A percentile compares a stretch with the other conserved stretches of the same genome.
Conservation (phyloP, 2,888 invertebrate genomes). For the Drosophila nigritarsus region DNA sequence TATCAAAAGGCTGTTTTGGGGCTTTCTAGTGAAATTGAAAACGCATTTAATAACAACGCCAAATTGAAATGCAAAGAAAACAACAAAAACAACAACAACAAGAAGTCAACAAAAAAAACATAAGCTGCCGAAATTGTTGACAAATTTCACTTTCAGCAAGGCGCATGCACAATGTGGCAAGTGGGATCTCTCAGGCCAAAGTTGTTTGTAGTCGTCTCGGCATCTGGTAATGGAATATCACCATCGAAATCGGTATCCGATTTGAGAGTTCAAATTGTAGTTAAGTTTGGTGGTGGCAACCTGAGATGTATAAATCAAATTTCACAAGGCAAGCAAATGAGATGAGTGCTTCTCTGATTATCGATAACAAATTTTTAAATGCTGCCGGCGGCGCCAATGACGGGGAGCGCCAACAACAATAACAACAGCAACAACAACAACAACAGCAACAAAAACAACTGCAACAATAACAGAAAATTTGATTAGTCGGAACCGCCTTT, state of each 20-base stretch:
- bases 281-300: conserved; percentile 1
- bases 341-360: conserved; percentile 50
- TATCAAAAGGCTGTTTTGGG: conserved; percentile 59
- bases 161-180: conserved; percentile 26
- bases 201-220: conserved; percentile 7
- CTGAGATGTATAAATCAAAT: conserved; percentile 39
- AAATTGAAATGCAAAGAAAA: conserved; percentile 50
- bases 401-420: conserved; percentile 26
- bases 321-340: conserved; percentile 43
- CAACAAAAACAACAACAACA: conserved; percentile 2
- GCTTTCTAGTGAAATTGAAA: conserved; percentile 80
- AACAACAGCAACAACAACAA: conserved; percentile 1
- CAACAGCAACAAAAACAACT: conserved; percentile 4
- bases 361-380: conserved; percentile 47
- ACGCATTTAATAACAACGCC: conserved; percentile 68
- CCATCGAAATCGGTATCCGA: conserved; percentile 8
- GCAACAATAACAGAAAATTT: conserved; percentile 47
- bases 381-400: conserved; percentile 28
- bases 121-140: conserved; percentile 32
- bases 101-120: neutral
- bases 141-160: conserved; percentile 71
- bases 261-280: conserved; percentile 10
- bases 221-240: conserved; percentile 10
- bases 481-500: conserved; percentile 57
- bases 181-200: conserved; percentile 32